Base-by-base conservation (phyloP, 2,888 invertebrate genomes). In the Agriopis leucophaearia region DNA sequence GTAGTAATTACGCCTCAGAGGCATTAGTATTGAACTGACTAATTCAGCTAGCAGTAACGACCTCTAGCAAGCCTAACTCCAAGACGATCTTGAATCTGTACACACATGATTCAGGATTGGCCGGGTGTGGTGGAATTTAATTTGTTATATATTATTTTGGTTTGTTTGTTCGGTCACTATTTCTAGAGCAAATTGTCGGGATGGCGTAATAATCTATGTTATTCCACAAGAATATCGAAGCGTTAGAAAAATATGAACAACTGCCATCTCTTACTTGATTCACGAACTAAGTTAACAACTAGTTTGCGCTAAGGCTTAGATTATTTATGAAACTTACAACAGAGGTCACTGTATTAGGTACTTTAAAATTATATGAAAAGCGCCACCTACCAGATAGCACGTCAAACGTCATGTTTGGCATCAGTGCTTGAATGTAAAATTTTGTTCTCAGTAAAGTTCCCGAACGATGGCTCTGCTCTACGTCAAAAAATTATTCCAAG, bases 381-480 rank as follows among this genome's bases (percentile, higher is more conserved):
- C 18, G 48, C 10, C 18, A 48, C 27, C 48, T 48, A 18, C 10
- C 18, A 5, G 10, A 18, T 27, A 12, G 12, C 27, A 12, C 13
- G 27, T 9, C 0, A 5, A 48, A 18, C 18, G 18, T 9, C 18
- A 48, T 27, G 12, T 12, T 6, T 9, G 0, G 6, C 1, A 27
- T 47, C 5, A 5, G 7, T 27, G 12, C n/a, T 1, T 27, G 27
- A n/a, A n/a, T n/a, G n/a, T n/a, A n/a, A 35, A 15, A 12, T 35
- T 10, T n/a, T 57, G 42, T 51, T 44, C 15, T 15, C 7, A 1
- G 15, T n/a, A n/a, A n/a, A n/a, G n/a, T 1, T 18, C 6, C 7
- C 10, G 1, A 38, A 9, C 47, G 61, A 62, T 54, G 52, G 45
- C 54, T 13, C 35, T 51, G 3, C 36, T 12, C 55, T 48, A 27